These are phyloP conservation scores for Leucoraja ocellata DNA, from an alignment of 2,797 vertebrate species.

Conservation along the genomic window DNA sequence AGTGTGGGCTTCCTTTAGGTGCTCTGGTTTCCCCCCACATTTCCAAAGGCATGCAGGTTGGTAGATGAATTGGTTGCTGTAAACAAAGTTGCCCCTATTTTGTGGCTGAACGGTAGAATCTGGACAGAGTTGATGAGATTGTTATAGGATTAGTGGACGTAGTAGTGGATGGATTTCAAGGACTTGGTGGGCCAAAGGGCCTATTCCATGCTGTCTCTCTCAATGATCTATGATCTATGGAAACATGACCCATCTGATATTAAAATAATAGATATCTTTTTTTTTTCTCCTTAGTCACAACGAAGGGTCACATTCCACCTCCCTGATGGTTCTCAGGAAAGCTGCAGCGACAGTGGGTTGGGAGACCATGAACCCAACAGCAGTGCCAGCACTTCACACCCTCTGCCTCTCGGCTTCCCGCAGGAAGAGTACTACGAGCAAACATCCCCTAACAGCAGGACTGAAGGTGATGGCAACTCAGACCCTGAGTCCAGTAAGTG, in stretches of 20 bases:
- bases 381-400: constrained; percentile 68
- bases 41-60: too few species aligned
- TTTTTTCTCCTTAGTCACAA: constrained; percentile 65
- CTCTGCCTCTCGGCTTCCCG: constrained; percentile 79
- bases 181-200: neutral
- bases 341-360: constrained; percentile 81
- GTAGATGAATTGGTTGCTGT: too few species aligned
- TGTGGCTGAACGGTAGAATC: too few species aligned
- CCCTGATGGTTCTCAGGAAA: constrained; percentile 91
- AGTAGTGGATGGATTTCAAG: too few species aligned
- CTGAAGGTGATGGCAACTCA: constrained; percentile 93
- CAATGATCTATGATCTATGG: too few species aligned
- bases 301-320: constrained; percentile 93
- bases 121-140: too few species aligned
- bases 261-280: constrained; percentile 46
- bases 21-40: too few species aligned
- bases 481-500: constrained; percentile 96
- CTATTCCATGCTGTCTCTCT: too few species aligned
- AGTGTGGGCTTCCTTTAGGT: too few species aligned
- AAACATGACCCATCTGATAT: neutral
- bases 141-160: too few species aligned
- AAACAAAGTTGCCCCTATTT: too few species aligned
- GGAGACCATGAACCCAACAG: constrained; percentile 71
- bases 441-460: constrained; percentile 84
- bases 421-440: constrained; percentile 89